phyloP scores from a whole-genome alignment of 2,797 vertebrate genomes.

The Hippopotamyrus pictus region DNA sequence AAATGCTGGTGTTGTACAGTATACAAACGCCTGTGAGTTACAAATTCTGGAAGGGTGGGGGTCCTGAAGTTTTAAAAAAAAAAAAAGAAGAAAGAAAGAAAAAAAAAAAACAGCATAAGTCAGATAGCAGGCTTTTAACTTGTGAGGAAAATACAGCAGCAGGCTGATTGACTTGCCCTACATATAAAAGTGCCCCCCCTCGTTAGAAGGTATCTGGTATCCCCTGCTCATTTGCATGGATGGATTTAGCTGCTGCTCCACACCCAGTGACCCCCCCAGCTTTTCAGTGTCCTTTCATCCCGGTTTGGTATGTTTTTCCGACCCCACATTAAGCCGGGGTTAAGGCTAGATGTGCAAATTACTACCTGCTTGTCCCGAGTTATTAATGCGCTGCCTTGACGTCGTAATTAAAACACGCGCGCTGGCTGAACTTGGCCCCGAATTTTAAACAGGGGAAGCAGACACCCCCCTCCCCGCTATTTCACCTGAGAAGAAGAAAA shows the following conservation, averaged over 20 bases:
- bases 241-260: background rate
- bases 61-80: background rate
- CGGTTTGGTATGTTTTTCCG: background rate
- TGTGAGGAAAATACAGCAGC: background rate
- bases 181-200: slow-evolving; percentile 11
- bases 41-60: background rate
- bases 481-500: background rate
- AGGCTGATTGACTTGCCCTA: background rate
- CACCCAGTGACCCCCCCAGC: background rate
- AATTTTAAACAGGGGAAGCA: slow-evolving; percentile 15
- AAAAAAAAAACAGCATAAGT: background rate
- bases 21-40: background rate
- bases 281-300: background rate
- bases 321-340: background rate
- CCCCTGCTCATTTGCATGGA: background rate
- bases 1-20: background rate
- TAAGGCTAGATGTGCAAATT: background rate
- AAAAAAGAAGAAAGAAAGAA: background rate
- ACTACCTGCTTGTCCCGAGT: background rate
- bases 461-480: background rate
- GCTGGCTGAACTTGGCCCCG: background rate
- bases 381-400: slow-evolving; percentile 7
- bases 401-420: background rate
- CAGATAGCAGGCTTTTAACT: background rate
- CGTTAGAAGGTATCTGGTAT: background rate